Conservation (phyloP, 2,888 invertebrate species). For the Himalopsyche anomala region DNA sequence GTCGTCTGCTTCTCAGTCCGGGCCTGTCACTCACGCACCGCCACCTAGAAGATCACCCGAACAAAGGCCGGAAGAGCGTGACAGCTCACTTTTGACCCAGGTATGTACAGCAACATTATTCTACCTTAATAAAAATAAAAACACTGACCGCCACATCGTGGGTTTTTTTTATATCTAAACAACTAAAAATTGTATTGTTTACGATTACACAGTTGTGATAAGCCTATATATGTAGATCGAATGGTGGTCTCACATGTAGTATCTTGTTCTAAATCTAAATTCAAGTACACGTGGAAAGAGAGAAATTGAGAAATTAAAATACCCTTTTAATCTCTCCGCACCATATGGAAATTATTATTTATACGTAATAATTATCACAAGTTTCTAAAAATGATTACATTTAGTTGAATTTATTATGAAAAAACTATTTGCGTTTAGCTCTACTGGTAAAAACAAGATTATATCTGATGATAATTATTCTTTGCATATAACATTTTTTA, state of each 20-base stretch:
- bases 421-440: no score
- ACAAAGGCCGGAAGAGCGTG: conserved; percentile 73
- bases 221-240: background rate
- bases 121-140: background rate
- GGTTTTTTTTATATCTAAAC: background rate
- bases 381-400: no score
- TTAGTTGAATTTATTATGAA: no score
- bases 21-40: conserved; percentile 64
- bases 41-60: conserved; percentile 57
- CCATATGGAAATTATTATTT: no score
- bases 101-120: conserved; percentile 49
- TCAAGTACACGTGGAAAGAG: no score
- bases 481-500: no score
- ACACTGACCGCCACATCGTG: conserved; percentile 14
- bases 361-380: no score
- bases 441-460: no score
- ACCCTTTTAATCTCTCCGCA: no score
- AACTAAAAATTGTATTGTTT: background rate
- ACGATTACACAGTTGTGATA: background rate
- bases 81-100: conserved; percentile 68
- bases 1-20: conserved; percentile 69
- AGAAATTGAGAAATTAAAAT: no score
- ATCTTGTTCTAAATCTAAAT: no score
- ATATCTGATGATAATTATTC: no score
- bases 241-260: background rate